Base-by-base conservation (phyloP, 2,888 invertebrate species). In the Mellilla xanthometata region DNA sequence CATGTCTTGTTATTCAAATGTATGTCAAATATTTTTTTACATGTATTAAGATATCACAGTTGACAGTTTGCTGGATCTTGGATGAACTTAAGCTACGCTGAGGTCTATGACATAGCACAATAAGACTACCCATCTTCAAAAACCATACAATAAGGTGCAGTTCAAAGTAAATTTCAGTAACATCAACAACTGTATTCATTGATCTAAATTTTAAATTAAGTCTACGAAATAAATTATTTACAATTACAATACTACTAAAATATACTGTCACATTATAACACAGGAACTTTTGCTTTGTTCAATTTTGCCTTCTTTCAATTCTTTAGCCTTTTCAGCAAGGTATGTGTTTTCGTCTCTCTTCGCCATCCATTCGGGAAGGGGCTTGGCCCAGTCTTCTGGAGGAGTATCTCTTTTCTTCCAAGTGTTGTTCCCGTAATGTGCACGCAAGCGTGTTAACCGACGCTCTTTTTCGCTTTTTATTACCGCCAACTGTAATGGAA, bases 341-440 rank as follows among this genome's bases (percentile, higher is more conserved):
- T 91, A 95, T 0, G 93, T 91, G 50, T 91, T 84, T 68, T 94
- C 91, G 63, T 94, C 92, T 61, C 92, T 90, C 65, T 95, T 92
- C 10, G 75, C 76, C 76, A 96, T 84, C 92, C 94, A 93, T 3
- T 94, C 93, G 0, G 97, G 97, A 44, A 97, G 75, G 0, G 95
- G 95, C 52, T 91, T 91, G 52, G 93, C 91, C 97, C 97, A 98
- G 74, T 96, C 93, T 38, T 88, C 81, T 0, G 97, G 97, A 0
- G 97, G 97, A 23, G 84, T 65, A 3, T 89, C 90, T 29, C 98
- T 84, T 70, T 92, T 94, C 62, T 93, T 91, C 98, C 98, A 98
- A 0, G 93, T 91, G 70, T 94, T 90, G 76, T 98, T 98, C 38
- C 71, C 79, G 56, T 92, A 92, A 74, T 96, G 96, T 0, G 92